Base-by-base conservation (phyloP, 2,797 vertebrate species). In the Zalophus californianus region DNA sequence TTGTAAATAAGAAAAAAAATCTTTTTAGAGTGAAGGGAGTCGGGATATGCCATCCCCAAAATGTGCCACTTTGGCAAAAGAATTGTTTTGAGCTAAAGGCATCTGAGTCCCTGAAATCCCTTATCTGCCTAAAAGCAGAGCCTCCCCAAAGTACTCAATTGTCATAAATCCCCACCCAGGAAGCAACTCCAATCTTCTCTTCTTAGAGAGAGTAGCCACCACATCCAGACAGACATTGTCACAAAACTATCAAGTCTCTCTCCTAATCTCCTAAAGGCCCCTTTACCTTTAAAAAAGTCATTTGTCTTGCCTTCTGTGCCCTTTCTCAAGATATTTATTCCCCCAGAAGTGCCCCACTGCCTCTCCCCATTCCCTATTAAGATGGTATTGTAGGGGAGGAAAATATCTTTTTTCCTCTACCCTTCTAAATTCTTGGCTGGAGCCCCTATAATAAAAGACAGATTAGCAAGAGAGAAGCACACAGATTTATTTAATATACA, bases 51-150 rank as follows among this genome's bases (percentile, higher is more conserved):
- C 35, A 48, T 6, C 29, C 44, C 29, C n/a, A 70, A 16, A 93
- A 41, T 32, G 60, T 44, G 8, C 62, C 44, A 84, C 48, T 68
- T 68, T 58, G 79, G 48, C 86, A 50, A 72, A 90, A 85, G n/a
- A 68, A 88, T 66, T 89, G 35, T 62, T 54, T 70, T 85, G 12
- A 85, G 41, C 4, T 70, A 54, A 93, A 85, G 27, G 27, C 35
- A 23, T 90, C 84, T 96, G 62, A 78, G 54, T 93, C 60, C 16
- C 60, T 54, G n/a, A 84, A 96, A 96, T 90, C 62, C 44, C 72
- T 64, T 85, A 93, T 90, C 62, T 93, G 9, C 35, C 35, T 54
- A 62, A 78, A 93, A 72, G 72, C 86, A 77, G 77, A 70, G 23
- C 44, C 62, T 96, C 62, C 54, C 52, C 3, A 52, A 89, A 96